Conservation (phyloP, 2,888 invertebrate genomes). For the Hydriomena furcata region DNA sequence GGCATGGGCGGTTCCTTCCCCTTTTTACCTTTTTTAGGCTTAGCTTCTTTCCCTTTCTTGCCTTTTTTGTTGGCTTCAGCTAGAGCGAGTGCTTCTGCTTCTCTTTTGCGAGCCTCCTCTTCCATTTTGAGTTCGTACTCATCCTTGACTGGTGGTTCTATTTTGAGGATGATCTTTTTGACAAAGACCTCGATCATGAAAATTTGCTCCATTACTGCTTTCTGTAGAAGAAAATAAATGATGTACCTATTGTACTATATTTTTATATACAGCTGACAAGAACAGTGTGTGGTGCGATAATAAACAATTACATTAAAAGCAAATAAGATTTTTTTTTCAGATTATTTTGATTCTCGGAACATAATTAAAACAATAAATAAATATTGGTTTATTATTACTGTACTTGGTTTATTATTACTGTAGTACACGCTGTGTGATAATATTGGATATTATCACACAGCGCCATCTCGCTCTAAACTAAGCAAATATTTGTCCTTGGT, state of each 20-base stretch:
- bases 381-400: too few species aligned
- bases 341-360: too few species aligned
- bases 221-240: constrained; percentile 2
- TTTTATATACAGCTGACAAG: too few species aligned
- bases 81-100: constrained; percentile 64
- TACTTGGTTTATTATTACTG: too few species aligned
- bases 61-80: constrained; percentile 56
- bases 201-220: constrained; percentile 68
- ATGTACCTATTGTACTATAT: background rate
- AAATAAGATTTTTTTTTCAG: too few species aligned
- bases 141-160: constrained; percentile 73
- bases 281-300: too few species aligned
- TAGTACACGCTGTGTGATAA: too few species aligned
- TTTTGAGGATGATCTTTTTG: constrained; percentile 69
- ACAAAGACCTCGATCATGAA: constrained; percentile 78
- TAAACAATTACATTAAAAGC: too few species aligned
- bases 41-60: constrained; percentile 45
- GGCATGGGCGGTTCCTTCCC: constrained; percentile 68
- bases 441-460: too few species aligned
- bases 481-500: too few species aligned
- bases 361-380: too few species aligned
- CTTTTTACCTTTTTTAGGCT: constrained; percentile 53
- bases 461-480: too few species aligned
- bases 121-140: constrained; percentile 69
- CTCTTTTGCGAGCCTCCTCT: constrained; percentile 59